These are phyloP conservation scores for Ptychodera flava DNA, from an alignment of 35 echinoderm and acorn worm genomes.

Conservation along the genomic window DNA sequence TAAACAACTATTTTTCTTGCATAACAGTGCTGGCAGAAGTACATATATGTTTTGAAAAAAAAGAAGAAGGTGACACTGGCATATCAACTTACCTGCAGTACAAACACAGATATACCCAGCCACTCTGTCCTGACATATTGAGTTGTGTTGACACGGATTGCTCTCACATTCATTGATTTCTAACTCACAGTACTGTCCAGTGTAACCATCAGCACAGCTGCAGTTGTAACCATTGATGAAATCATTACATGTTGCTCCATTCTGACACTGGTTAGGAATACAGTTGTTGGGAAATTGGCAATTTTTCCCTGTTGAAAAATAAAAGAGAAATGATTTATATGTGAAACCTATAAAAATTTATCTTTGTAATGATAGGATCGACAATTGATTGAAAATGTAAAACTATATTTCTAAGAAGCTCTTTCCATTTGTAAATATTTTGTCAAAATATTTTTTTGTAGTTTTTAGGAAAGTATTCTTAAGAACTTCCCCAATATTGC, in stretches of 20 bases:
- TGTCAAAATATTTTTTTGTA: no score
- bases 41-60: no score
- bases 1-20: no score
- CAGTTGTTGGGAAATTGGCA: slow-evolving; percentile 88
- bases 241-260: slow-evolving; percentile 68
- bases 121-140: slow-evolving; percentile 47
- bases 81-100: slow-evolving; percentile 56
- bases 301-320: slow-evolving; percentile 71
- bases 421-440: no score
- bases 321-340: neutral
- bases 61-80: no score
- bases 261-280: slow-evolving; percentile 66
- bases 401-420: no score
- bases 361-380: no score
- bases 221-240: slow-evolving; percentile 75
- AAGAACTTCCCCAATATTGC: no score
- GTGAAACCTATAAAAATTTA: no score
- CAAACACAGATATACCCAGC: slow-evolving; percentile 66
- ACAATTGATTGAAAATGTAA: no score
- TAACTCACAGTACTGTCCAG: slow-evolving; percentile 40
- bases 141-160: slow-evolving; percentile 57
- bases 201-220: slow-evolving; percentile 56
- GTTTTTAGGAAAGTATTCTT: no score
- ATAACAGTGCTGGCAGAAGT: no score
- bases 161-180: slow-evolving; percentile 74